Evolutionary conservation across 1,140 invertebrate genomes (phyloP).

Genomic region (Trichogramma pretiosum): DNA sequence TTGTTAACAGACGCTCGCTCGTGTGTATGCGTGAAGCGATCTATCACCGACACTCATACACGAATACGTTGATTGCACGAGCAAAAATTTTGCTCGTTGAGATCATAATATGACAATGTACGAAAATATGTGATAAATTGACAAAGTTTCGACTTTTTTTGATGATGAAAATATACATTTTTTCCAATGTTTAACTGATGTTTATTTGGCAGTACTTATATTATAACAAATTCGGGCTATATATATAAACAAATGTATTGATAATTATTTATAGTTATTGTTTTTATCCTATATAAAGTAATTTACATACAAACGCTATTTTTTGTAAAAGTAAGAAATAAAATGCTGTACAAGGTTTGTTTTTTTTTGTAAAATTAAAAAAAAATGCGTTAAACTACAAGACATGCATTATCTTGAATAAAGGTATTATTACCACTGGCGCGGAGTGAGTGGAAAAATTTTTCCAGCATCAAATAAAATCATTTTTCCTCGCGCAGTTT

Average conservation of each 20-base stretch:
- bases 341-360: too few relatives aligned
- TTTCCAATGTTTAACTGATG: constrained; percentile 28
- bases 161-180: neutral
- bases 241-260: constrained; percentile 27
- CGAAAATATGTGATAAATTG: neutral
- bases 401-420: too few relatives aligned
- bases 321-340: constrained; percentile 20
- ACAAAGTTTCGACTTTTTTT: too few relatives aligned
- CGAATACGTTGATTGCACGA: too few relatives aligned
- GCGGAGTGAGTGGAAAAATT: too few relatives aligned
- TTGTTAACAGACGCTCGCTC: too few relatives aligned
- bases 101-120: too few relatives aligned
- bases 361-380: constrained; percentile 26
- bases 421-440: too few relatives aligned
- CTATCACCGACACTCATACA: too few relatives aligned
- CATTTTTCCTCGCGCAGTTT: too few relatives aligned
- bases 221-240: constrained; percentile 32
- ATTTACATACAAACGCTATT: constrained; percentile 18
- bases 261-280: constrained; percentile 23
- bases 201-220: constrained; percentile 37
- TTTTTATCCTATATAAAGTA: constrained; percentile 9
- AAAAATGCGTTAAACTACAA: constrained; percentile 13
- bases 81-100: neutral
- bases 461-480: too few relatives aligned
- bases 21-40: too few relatives aligned